phyloP scores from a whole-genome alignment of 2,113 vertebrate genomes.

The Picathartes gymnocephalus region DNA sequence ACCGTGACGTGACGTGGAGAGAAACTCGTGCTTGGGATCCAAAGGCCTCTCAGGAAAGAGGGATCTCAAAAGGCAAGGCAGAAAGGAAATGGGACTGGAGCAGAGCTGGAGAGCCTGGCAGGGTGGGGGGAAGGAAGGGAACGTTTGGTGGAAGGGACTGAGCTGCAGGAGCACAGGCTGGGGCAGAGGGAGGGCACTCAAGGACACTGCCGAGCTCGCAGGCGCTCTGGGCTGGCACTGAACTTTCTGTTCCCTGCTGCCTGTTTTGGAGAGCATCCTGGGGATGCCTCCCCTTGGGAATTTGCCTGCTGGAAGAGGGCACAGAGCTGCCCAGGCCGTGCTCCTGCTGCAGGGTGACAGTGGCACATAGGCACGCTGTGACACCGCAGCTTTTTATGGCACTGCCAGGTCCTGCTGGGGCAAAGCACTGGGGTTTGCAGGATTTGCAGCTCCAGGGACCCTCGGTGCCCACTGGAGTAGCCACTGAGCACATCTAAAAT shows the following conservation, averaged over 20 bases:
- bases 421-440: neutral
- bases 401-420: neutral
- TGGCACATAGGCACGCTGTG: neutral
- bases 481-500: neutral
- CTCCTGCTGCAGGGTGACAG: neutral
- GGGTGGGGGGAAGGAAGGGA: neutral
- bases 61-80: neutral
- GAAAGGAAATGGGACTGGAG: neutral
- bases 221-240: neutral
- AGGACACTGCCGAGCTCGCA: slow-evolving; percentile 54
- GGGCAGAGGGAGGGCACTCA: slow-evolving; percentile 49
- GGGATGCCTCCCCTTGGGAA: slow-evolving; percentile 42
- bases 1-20: neutral
- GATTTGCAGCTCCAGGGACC: neutral
- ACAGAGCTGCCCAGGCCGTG: neutral
- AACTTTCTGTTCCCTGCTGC: slow-evolving; percentile 56
- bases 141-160: neutral
- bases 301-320: neutral
- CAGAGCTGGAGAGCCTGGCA: neutral
- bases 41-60: neutral
- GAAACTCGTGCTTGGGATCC: neutral
- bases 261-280: slow-evolving; percentile 32
- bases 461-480: neutral
- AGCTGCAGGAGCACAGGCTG: neutral
- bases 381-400: neutral